Evolutionary conservation across 1,140 invertebrate genomes (phyloP).

Genomic region (Aradophagus sp.): DNA sequence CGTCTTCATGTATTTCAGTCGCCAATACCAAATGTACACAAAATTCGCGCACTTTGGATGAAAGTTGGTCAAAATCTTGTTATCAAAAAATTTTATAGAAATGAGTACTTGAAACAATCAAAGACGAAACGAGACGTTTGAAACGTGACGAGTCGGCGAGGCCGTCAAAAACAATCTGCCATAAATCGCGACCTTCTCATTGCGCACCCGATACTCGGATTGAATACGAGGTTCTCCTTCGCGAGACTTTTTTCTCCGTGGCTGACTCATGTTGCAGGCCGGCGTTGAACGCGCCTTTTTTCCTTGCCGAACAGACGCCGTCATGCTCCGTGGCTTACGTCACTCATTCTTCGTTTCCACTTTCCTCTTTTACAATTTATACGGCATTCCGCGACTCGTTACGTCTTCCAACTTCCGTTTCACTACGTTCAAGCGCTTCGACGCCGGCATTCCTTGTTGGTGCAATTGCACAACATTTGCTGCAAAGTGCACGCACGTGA

Average conservation of each 20-base stretch:
- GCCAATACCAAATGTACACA: too few species aligned
- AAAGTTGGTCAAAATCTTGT: too few species aligned
- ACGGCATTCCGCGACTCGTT: conserved; percentile 50
- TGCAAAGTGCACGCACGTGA: background rate
- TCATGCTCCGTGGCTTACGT: conserved; percentile 58
- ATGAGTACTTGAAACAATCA: too few species aligned
- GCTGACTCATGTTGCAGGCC: conserved; percentile 55
- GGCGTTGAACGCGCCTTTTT: conserved; percentile 55
- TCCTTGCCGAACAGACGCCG: conserved; percentile 47
- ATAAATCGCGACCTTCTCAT: conserved; percentile 56
- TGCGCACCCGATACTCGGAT: conserved; percentile 55
- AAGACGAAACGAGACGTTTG: too few species aligned
- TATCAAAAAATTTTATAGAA: too few species aligned
- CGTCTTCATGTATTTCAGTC: too few species aligned
- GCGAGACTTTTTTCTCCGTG: conserved; percentile 45
- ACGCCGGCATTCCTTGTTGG: conserved; percentile 33
- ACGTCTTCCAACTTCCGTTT: conserved; percentile 59
- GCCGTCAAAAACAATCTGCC: conserved; percentile 46
- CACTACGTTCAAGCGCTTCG: conserved; percentile 7
- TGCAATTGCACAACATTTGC: conserved; percentile 24
- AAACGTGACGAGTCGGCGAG: conserved; percentile 29
- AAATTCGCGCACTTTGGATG: too few species aligned
- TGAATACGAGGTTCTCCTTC: conserved; percentile 51
- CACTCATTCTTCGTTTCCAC: conserved; percentile 57
- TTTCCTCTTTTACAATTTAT: conserved; percentile 59